Evolutionary conservation across 2,113 vertebrate species (phyloP), one percentile per base, ranked within the genome.

Genomic region (Furnarius figulus): DNA sequence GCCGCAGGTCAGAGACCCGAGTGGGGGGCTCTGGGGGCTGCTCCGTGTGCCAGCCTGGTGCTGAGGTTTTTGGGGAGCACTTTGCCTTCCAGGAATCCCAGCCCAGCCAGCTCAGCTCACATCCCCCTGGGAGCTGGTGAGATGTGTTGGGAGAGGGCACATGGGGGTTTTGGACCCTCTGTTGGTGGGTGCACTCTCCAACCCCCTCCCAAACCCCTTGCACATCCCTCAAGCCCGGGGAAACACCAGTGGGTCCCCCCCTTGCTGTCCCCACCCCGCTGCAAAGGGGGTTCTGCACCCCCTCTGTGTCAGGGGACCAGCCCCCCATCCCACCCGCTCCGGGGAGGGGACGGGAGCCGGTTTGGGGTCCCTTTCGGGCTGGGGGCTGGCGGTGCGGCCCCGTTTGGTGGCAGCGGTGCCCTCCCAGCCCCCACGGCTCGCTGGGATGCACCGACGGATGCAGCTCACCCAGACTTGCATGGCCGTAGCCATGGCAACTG

Each of bases 401-500:
- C 2, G 28, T 31, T 14, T 0, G 52, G 47, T 15, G 53, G 74
- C 75, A 9, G 40, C 24, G 39, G 44, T 42, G 82, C 35, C n/a
- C 47, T 53, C 70, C 67, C 87, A 11, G 6, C 89, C 72, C 56
- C 81, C 70, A 65, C 70, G 59, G 82, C 59, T 62, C 59, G 70
- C 70, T 14, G 82, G 59, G 82, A 85, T 85, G 81, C 68, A 39
- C 39, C 81, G 68, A 58, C 47, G 81, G 81, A 85, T 85, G 81
- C 81, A 14, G 49, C 81, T 74, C 59, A 49, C 58, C 2, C 81
- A 63, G 67, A 72, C 15, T 72, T 25, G 81, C 56, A 73, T 31
- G 81, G 81, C 68, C 40, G 81, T 63, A 73, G 3, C 81, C 81
- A 73, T 62, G 80, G 67, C 85, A 95, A 97, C 97, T 33, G 85